Conservation (phyloP, 2,797 vertebrate species). For the Nannoperca australis region DNA sequence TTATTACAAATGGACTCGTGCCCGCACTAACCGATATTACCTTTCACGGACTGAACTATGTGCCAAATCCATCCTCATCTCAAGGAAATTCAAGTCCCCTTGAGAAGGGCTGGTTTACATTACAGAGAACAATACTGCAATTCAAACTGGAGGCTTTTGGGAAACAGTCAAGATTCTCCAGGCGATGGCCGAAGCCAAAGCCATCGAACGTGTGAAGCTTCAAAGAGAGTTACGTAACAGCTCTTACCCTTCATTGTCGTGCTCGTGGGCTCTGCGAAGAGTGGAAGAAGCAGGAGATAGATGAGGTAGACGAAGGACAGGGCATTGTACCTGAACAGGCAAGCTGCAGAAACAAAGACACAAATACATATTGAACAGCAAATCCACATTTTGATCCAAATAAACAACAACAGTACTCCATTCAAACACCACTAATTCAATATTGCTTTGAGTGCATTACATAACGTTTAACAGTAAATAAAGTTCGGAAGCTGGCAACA, state of each 20-base stretch:
- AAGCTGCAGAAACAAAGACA: conserved; percentile 86
- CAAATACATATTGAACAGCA: conserved; percentile 13
- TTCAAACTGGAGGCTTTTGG: conserved; percentile 48
- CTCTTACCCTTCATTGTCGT: conserved; percentile 96
- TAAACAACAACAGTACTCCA: conserved; percentile 3
- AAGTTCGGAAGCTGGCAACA: conserved; percentile 27
- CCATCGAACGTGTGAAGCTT: conserved; percentile 13
- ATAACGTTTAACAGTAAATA: conserved; percentile 19
- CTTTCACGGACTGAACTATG: conserved; percentile 56
- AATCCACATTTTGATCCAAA: not conserved
- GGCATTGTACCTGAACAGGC: conserved; percentile 97
- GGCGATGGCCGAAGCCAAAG: conserved; percentile 17
- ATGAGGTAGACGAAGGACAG: conserved; percentile 99
- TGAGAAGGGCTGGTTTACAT: conserved; percentile 62
- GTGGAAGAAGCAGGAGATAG: conserved; percentile 97
- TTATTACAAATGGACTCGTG: conserved; percentile 63
- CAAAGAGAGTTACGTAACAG: not conserved
- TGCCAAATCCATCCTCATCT: conserved; percentile 69
- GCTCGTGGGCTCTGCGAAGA: conserved; percentile 95
- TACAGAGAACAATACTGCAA: conserved; percentile 55
- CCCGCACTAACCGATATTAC: conserved; percentile 59
- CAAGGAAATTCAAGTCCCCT: conserved; percentile 60
- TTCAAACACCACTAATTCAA: not conserved
- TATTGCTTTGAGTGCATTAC: conserved; percentile 9
- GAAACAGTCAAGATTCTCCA: conserved; percentile 34